Percentiles rank a stretch among this genome's conserved stretches.
Evolutionary conservation across 2,797 vertebrate species (phyloP).

Genomic region (Anguilla pacifica): DNA sequence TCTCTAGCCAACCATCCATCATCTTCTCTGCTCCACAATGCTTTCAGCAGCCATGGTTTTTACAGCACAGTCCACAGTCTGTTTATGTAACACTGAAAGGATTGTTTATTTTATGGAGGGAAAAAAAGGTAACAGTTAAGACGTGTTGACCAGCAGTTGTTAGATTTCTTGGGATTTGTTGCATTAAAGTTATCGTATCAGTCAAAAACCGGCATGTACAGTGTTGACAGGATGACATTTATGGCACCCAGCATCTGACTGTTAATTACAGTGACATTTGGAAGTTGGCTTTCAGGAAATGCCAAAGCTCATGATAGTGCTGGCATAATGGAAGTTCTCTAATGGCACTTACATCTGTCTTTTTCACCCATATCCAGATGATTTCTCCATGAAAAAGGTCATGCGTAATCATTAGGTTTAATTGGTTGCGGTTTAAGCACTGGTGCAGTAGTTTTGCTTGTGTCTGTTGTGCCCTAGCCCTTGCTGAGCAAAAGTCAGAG

Average conservation of each 20-base stretch:
- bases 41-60: background rate
- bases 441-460: background rate
- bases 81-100: background rate
- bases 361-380: slow-evolving; percentile 28
- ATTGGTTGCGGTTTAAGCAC: slow-evolving; percentile 13
- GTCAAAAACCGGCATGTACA: slow-evolving; percentile 4
- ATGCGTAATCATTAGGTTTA: slow-evolving; percentile 44
- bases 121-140: background rate
- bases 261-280: slow-evolving; percentile 57
- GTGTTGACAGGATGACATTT: slow-evolving; percentile 52
- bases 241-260: slow-evolving; percentile 47
- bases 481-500: background rate
- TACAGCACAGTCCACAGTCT: background rate
- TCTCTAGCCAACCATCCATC: background rate
- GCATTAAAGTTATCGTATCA: slow-evolving; percentile 1
- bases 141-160: background rate
- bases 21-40: background rate
- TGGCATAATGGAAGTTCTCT: slow-evolving; percentile 35
- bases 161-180: background rate
- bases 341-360: slow-evolving; percentile 40
- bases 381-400: slow-evolving; percentile 42
- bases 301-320: slow-evolving; percentile 33
- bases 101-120: background rate
- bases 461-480: background rate
- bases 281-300: slow-evolving; percentile 37